phyloP scores from a whole-genome alignment of 1,140 invertebrate species.

The Delia radicum region DNA sequence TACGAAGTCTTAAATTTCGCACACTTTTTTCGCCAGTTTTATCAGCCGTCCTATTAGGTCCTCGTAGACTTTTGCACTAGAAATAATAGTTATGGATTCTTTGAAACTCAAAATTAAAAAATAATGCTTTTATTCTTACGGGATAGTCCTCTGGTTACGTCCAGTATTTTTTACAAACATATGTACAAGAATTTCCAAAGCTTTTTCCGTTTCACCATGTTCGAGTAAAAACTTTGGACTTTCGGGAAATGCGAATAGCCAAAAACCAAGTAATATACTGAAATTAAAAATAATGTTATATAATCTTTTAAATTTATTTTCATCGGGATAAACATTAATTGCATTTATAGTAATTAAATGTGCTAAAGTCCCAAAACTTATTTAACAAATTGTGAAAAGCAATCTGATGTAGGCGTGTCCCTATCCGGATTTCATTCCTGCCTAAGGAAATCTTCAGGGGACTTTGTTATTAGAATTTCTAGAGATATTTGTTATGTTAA shows the following conservation, averaged over 20 bases:
- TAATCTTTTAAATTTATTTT: neutral
- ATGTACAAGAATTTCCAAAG: conserved; percentile 66
- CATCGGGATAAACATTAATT: too few relatives aligned
- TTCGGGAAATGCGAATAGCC: conserved; percentile 77
- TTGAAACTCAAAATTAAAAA: neutral
- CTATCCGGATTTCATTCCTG: too few relatives aligned
- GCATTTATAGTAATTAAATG: too few relatives aligned
- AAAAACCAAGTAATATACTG: conserved; percentile 59
- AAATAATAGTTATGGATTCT: neutral
- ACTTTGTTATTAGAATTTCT: too few relatives aligned
- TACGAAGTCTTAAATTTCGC: conserved; percentile 27
- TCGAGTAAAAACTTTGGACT: conserved; percentile 82
- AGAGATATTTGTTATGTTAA: too few relatives aligned
- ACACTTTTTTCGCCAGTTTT: conserved; percentile 27
- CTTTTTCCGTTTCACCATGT: conserved; percentile 71
- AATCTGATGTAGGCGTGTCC: too few relatives aligned
- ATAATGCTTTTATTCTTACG: conserved; percentile 57
- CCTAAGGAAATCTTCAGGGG: too few relatives aligned
- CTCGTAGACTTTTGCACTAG: conserved; percentile 29
- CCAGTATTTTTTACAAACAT: conserved; percentile 73
- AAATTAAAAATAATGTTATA: conserved; percentile 21
- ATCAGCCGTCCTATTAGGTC: conserved; percentile 25
- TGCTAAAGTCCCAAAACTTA: too few relatives aligned
- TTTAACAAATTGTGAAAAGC: too few relatives aligned
- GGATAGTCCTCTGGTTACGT: conserved; percentile 56